These are phyloP conservation scores for Romanogobio albipinnatus DNA, from an alignment of 2,113 vertebrate genomes.

Conservation along the genomic window DNA sequence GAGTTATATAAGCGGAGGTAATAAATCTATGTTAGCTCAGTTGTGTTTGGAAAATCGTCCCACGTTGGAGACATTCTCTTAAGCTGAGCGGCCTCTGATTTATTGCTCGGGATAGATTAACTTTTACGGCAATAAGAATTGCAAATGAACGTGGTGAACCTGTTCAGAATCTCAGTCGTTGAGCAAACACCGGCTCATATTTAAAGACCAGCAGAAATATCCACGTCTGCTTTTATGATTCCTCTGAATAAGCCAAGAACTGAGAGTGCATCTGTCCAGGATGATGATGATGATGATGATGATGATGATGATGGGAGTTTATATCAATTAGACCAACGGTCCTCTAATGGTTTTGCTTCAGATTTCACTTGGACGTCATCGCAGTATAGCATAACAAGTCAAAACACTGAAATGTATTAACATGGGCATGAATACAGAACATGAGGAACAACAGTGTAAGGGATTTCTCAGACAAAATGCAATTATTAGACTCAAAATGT, in stretches of 20 bases:
- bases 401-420: no score
- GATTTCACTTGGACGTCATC: no score
- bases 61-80: constrained; percentile 88
- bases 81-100: constrained; percentile 92
- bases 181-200: constrained; percentile 49
- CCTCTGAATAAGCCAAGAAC: no score
- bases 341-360: no score
- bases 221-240: no score
- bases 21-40: constrained; percentile 99
- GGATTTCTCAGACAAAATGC: no score
- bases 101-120: constrained; percentile 87
- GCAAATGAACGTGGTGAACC: constrained; percentile 78
- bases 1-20: constrained; percentile 99
- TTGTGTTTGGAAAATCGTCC: constrained; percentile 97
- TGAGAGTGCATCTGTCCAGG: no score
- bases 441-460: no score
- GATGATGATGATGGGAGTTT: not conserved
- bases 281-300: not conserved
- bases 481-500: no score
- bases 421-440: no score
- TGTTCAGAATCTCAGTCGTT: constrained; percentile 64
- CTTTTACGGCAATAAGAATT: constrained; percentile 84
- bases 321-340: no score
- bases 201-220: constrained; percentile 40
- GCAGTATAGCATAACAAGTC: no score